A percentile compares a stretch with the other conserved stretches of the same genome.
Conservation (phyloP, 2,888 invertebrate species). For the Rotaria socialis region DNA sequence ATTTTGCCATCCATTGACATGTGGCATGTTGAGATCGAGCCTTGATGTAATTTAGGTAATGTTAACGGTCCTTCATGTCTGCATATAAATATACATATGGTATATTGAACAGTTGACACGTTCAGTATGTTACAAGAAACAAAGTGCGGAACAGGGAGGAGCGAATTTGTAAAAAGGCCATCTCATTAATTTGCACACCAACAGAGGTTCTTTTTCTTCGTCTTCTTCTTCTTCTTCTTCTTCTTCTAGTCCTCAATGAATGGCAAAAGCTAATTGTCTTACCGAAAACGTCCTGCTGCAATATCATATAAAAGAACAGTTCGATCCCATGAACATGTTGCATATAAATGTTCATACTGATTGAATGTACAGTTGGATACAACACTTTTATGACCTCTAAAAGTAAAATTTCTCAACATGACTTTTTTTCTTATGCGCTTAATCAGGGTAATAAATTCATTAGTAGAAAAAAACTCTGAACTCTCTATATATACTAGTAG, state of each 20-base stretch:
- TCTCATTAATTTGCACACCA: neutral
- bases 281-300: conserved; percentile 57
- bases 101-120: conserved; percentile 16
- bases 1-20: conserved; percentile 55
- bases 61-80: conserved; percentile 51
- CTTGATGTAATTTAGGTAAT: conserved; percentile 56
- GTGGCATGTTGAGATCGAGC: conserved; percentile 55
- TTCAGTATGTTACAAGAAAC: neutral
- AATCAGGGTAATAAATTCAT: neutral
- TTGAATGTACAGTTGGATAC: conserved; percentile 54
- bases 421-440: neutral
- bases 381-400: conserved; percentile 56
- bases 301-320: conserved; percentile 57
- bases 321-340: conserved; percentile 59
- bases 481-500: neutral
- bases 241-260: neutral
- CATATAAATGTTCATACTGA: conserved; percentile 55
- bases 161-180: neutral
- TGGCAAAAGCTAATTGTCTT: neutral
- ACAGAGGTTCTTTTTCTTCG: neutral
- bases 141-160: neutral
- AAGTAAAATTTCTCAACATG: conserved; percentile 37
- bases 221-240: neutral
- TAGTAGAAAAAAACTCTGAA: neutral
- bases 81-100: neutral